A percentile compares a stretch with the other conserved stretches of the same genome.
Conservation (phyloP, 2,888 invertebrate species). For the Abrostola tripartita region DNA sequence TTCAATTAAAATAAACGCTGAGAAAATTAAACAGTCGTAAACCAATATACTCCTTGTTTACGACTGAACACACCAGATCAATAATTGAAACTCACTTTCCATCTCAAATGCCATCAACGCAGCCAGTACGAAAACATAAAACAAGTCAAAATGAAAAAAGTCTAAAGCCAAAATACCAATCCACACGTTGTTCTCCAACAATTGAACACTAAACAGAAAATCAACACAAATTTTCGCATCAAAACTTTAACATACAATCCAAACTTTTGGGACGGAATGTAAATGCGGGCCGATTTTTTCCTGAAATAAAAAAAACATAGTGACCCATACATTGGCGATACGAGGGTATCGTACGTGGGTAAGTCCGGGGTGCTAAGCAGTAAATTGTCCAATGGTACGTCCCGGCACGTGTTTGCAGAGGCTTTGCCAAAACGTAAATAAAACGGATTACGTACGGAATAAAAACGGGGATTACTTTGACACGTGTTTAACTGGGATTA, state of each 20-base stretch:
- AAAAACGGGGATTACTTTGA: conserved; percentile 46
- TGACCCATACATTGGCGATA: conserved; percentile 45
- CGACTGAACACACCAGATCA: no score
- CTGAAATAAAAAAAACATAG: conserved; percentile 35
- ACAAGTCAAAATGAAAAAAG: not conserved
- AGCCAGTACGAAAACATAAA: not conserved
- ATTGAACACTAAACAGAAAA: conserved; percentile 36
- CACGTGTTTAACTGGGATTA: conserved; percentile 48
- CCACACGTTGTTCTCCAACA: conserved; percentile 32
- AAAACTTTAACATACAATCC: conserved; percentile 42
- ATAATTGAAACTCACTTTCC: not conserved
- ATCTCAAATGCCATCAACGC: not conserved
- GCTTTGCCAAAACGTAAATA: conserved; percentile 26
- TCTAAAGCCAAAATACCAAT: conserved; percentile 2
- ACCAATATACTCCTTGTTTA: no score
- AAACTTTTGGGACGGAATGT: conserved; percentile 48
- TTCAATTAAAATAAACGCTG: no score
- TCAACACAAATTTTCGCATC: conserved; percentile 33
- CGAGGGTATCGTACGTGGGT: conserved; percentile 53
- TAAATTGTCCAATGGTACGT: conserved; percentile 43
- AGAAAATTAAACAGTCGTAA: no score
- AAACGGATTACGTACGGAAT: conserved; percentile 29
- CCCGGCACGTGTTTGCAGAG: conserved; percentile 32
- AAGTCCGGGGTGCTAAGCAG: conserved; percentile 42
- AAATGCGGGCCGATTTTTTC: conserved; percentile 36